Evolutionary conservation across 2,888 invertebrate species (phyloP).

Genomic region (Selenia dentaria): DNA sequence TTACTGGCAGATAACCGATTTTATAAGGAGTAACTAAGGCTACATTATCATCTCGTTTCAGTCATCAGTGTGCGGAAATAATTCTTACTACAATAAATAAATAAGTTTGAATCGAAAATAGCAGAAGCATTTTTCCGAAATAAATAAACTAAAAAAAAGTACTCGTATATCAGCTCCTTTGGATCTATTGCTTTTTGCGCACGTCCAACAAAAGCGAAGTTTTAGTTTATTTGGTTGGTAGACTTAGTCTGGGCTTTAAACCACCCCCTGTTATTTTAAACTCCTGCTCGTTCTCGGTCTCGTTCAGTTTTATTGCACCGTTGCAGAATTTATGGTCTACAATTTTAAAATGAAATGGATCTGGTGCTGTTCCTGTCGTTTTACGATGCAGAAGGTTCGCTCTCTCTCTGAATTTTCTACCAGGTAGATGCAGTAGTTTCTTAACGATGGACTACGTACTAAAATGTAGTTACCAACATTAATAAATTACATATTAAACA

Average conservation of each 20-base stretch:
- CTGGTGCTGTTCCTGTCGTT: slow-evolving; percentile 7
- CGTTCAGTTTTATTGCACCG: slow-evolving; percentile 35
- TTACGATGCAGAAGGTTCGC: slow-evolving; percentile 8
- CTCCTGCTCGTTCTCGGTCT: slow-evolving; percentile 32
- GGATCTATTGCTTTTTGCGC: slow-evolving; percentile 36
- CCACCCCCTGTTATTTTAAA: slow-evolving; percentile 33
- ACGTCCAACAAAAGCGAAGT: slow-evolving; percentile 42
- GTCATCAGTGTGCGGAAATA: too few species aligned
- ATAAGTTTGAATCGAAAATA: too few species aligned
- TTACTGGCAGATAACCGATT: too few species aligned
- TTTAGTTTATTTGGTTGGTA: slow-evolving; percentile 31
- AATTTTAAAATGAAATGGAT: slow-evolving; percentile 38
- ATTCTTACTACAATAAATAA: too few species aligned
- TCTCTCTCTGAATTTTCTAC: slow-evolving; percentile 7
- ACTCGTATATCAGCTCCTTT: too few species aligned
- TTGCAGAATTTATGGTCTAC: slow-evolving; percentile 39
- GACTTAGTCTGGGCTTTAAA: slow-evolving; percentile 19
- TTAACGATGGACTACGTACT: too few species aligned
- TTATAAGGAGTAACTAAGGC: too few species aligned
- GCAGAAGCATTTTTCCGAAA: too few species aligned
- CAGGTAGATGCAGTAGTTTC: not conserved
- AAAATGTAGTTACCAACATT: too few species aligned
- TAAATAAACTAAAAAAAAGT: too few species aligned
- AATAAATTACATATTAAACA: too few species aligned
- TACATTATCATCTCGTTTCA: too few species aligned